Evolutionary conservation across 37 sponge, comb jelly and placozoan genomes (phyloP).

Genomic region (Aphrocallistes beatrix): DNA sequence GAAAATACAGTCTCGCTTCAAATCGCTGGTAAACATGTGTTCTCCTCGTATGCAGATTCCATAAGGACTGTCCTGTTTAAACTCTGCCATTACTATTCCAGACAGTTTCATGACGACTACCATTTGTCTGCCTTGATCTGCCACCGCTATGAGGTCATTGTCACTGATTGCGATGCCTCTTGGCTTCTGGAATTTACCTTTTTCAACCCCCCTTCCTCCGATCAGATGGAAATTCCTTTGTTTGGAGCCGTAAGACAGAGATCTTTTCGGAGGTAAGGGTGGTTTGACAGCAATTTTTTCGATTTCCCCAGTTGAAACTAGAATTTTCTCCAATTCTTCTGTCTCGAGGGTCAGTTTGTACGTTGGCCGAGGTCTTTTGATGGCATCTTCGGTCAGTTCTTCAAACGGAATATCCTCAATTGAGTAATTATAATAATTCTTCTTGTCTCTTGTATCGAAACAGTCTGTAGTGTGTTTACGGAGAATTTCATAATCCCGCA

Average conservation of each 20-base stretch:
- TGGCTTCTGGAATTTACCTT: neutral
- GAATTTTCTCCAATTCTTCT: neutral
- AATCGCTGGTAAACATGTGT: neutral
- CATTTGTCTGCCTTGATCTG: neutral
- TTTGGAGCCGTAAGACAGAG: neutral
- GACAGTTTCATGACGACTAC: neutral
- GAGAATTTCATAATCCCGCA: neutral
- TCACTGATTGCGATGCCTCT: neutral
- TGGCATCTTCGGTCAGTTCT: neutral
- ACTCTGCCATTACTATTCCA: neutral
- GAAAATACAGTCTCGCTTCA: neutral
- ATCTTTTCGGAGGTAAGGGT: neutral
- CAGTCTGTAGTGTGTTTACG: neutral
- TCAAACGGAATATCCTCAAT: neutral
- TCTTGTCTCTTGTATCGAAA: neutral
- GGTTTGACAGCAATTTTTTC: neutral
- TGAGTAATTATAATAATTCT: neutral
- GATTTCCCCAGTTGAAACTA: neutral
- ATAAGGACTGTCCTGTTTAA: conserved; percentile 11
- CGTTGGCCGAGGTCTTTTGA: neutral
- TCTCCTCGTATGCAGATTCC: neutral
- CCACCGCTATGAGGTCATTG: neutral
- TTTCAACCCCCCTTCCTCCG: neutral
- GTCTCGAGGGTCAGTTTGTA: neutral
- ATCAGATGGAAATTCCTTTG: neutral